phyloP scores from a whole-genome alignment of 2,888 invertebrate genomes.

The Colostygia pectinataria region DNA sequence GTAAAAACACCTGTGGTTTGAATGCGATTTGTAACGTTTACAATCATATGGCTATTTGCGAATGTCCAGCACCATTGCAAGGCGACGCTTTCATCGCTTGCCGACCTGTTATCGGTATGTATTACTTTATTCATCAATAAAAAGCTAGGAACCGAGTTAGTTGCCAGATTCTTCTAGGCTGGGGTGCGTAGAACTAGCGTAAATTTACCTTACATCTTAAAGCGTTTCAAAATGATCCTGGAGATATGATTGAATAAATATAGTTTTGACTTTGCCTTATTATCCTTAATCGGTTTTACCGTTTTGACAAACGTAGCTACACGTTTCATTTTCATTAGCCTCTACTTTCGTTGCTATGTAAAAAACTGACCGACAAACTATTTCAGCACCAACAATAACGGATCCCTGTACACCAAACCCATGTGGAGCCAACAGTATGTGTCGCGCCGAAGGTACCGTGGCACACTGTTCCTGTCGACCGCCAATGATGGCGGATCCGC shows the following conservation, averaged over 20 bases:
- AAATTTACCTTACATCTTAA: no score
- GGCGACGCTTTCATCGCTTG: conserved; percentile 92
- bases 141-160: no score
- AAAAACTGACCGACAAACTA: background rate
- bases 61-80: conserved; percentile 87
- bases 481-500: conserved; percentile 87
- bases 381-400: conserved; percentile 54
- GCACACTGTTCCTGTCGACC: conserved; percentile 88
- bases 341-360: no score
- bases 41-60: conserved; percentile 90
- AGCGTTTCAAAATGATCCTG: no score
- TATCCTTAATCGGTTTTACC: no score
- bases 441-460: conserved; percentile 85
- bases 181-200: no score
- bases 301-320: no score
- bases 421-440: conserved; percentile 88
- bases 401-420: conserved; percentile 86
- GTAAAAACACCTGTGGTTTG: conserved; percentile 86
- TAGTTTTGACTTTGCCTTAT: no score
- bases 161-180: no score
- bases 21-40: conserved; percentile 89
- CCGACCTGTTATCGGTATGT: conserved; percentile 76
- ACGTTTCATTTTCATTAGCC: no score
- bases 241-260: no score
- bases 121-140: background rate